A percentile compares a stretch with the other conserved stretches of the same genome.
Evolutionary conservation across 2,113 vertebrate species (phyloP).

Genomic region (Python bivittatus): DNA sequence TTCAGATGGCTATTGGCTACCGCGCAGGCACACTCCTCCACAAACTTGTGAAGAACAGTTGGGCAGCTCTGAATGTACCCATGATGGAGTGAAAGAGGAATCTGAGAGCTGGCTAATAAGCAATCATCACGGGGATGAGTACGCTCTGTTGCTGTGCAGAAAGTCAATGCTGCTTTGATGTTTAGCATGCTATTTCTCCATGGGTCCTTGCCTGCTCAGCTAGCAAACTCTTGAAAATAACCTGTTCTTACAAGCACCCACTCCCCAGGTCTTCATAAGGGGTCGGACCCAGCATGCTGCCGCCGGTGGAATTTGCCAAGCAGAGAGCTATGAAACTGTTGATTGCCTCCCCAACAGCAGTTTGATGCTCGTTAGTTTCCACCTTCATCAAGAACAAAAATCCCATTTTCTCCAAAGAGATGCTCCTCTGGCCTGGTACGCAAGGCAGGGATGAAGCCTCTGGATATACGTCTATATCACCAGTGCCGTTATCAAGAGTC

Average conservation of each 20-base stretch:
- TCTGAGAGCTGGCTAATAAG: not conserved
- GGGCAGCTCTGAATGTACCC: not conserved
- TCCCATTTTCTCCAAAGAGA: rapidly evolving
- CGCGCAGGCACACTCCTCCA: not conserved
- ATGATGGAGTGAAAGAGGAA: not conserved
- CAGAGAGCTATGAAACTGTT: not conserved
- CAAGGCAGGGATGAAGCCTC: conserved; percentile 8
- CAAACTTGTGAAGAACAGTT: not conserved
- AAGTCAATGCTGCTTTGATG: not conserved
- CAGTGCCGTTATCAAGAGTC: conserved; percentile 63
- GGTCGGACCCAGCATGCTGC: too few relatives aligned
- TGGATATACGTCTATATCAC: conserved; percentile 1
- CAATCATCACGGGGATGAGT: not conserved
- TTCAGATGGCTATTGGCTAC: not conserved
- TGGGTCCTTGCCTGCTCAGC: not conserved
- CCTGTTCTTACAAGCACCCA: not conserved
- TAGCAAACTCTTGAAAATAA: not conserved
- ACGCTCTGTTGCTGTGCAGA: not conserved
- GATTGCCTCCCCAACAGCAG: not conserved
- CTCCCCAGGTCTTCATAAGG: not conserved
- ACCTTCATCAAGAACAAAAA: conserved; percentile 19
- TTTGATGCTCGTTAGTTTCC: rapidly evolving
- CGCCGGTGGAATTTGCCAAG: not conserved
- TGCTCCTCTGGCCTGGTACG: not conserved
- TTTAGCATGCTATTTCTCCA: not conserved